Percentiles rank a stretch among this genome's conserved stretches.
These are phyloP conservation scores for Selene dorsalis DNA, from an alignment of 2,797 vertebrate species.

Conservation along the genomic window DNA sequence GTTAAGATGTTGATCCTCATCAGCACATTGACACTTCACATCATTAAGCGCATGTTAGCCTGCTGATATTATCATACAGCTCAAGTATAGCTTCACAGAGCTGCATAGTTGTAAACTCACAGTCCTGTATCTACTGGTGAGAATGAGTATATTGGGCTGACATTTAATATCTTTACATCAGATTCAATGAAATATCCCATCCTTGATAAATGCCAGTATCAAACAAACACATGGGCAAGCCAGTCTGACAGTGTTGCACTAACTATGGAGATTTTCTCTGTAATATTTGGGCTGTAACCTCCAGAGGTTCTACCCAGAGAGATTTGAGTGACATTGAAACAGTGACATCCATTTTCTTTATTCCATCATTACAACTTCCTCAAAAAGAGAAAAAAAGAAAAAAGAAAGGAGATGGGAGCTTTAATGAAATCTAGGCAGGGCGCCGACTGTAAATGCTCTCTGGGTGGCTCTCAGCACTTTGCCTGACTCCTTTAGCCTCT, in stretches of 20 bases:
- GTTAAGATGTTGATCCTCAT: neutral
- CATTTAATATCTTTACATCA: neutral
- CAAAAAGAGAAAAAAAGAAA: conserved; percentile 3
- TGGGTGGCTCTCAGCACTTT: conserved; percentile 41
- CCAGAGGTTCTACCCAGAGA: conserved; percentile 13
- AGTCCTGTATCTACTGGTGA: neutral
- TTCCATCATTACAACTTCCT: conserved; percentile 26
- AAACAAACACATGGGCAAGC: neutral
- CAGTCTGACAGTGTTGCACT: neutral
- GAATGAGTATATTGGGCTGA: neutral
- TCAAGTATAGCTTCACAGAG: neutral
- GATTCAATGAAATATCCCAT: neutral
- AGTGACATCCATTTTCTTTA: conserved; percentile 12
- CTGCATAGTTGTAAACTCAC: neutral
- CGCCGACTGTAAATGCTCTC: conserved; percentile 44
- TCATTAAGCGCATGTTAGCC: neutral
- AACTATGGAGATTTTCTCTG: neutral
- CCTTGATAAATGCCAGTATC: neutral
- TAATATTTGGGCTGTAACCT: conserved; percentile 11
- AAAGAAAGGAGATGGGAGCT: conserved; percentile 18
- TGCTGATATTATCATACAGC: neutral
- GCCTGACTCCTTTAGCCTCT: conserved; percentile 50
- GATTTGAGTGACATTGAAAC: conserved; percentile 37
- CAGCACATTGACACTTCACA: neutral
- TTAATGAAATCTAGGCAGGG: conserved; percentile 49